Percentiles rank a stretch among this genome's conserved stretches.
These are phyloP conservation scores for Numida meleagris DNA, from an alignment of 2,113 vertebrate genomes.

Conservation along the genomic window DNA sequence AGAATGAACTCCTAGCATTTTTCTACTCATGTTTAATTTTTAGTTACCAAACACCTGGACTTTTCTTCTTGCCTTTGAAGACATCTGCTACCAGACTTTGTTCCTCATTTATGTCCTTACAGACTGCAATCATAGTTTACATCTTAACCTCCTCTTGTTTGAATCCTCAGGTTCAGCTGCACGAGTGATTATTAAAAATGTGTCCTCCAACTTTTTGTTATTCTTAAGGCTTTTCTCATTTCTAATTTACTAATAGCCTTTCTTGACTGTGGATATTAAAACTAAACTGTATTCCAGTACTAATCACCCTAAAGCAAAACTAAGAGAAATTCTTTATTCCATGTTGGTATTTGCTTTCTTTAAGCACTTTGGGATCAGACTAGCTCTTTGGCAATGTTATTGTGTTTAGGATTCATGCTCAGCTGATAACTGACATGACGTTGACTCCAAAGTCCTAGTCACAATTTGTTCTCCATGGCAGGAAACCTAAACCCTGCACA, in stretches of 20 bases:
- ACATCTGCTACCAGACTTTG: background rate
- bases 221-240: background rate
- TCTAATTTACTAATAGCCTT: background rate
- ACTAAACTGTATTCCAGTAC: background rate
- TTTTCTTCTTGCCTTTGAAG: background rate
- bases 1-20: background rate
- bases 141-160: background rate
- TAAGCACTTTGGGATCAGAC: background rate
- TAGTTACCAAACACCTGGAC: background rate
- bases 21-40: background rate
- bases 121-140: background rate
- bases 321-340: background rate
- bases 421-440: background rate
- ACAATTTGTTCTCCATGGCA: background rate
- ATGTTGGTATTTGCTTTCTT: background rate
- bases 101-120: background rate
- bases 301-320: background rate
- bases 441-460: background rate
- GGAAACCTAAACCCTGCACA: background rate
- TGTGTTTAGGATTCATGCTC: background rate
- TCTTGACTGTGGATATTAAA: background rate
- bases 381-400: background rate
- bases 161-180: background rate
- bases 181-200: background rate
- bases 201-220: background rate